Evolutionary conservation across 2,888 invertebrate genomes (phyloP).

Genomic region (Cephonodes hylas): DNA sequence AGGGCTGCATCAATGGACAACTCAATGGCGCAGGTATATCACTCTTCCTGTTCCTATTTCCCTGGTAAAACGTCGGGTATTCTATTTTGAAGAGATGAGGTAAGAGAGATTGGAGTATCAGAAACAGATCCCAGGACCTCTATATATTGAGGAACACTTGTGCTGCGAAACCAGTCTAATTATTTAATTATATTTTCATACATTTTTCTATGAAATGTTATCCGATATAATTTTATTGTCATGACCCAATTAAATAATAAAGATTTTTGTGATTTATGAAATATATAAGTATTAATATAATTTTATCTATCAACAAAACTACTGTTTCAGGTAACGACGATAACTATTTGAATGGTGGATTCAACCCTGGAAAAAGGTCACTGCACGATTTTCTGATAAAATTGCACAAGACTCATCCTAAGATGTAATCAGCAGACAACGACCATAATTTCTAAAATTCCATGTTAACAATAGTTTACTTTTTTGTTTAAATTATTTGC

Average conservation of each 20-base stretch:
- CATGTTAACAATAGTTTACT: neutral
- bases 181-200: no score
- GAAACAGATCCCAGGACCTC: no score
- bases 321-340: conserved; percentile 52
- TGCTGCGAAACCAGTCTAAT: no score
- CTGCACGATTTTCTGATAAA: conserved; percentile 35
- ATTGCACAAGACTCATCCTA: conserved; percentile 32
- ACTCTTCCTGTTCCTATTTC: neutral
- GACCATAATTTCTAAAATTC: neutral
- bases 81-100: neutral
- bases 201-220: no score
- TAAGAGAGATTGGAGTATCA: no score
- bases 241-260: no score
- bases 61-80: neutral
- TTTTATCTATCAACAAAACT: neutral
- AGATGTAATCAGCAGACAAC: neutral
- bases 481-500: neutral
- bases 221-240: no score
- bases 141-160: no score
- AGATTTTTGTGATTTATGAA: no score
- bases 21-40: conserved; percentile 64
- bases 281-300: neutral
- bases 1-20: conserved; percentile 76
- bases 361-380: conserved; percentile 67
- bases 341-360: conserved; percentile 55